These are phyloP conservation scores for Alethe castanea DNA, from an alignment of 2,113 vertebrate species.

Conservation along the genomic window DNA sequence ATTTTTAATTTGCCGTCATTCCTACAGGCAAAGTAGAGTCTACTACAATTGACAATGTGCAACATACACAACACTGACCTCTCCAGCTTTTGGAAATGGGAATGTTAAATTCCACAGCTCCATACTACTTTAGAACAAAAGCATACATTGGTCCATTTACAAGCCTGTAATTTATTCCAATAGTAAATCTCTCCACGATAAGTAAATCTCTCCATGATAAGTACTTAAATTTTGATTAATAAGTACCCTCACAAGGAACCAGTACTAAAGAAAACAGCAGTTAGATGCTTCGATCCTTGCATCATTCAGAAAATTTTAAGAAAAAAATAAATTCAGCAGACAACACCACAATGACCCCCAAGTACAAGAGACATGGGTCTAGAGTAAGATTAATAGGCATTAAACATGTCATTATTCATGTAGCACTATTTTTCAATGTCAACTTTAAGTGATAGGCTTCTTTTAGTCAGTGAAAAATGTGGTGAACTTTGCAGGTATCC, in stretches of 20 bases:
- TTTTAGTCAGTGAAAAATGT: conserved; percentile 54
- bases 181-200: neutral
- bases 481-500: conserved; percentile 48
- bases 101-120: neutral
- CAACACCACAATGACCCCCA: neutral
- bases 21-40: neutral
- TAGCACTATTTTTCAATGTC: conserved; percentile 48
- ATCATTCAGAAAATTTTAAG: neutral
- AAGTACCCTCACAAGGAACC: neutral
- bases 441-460: conserved; percentile 58
- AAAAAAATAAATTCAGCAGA: neutral
- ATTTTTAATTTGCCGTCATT: neutral
- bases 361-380: neutral
- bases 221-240: neutral
- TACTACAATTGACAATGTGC: neutral
- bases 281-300: neutral
- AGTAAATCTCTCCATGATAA: neutral
- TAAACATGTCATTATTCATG: conserved; percentile 52
- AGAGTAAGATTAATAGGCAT: conserved; percentile 19
- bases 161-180: neutral
- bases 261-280: neutral
- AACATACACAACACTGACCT: neutral
- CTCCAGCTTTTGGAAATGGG: neutral
- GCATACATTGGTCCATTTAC: neutral
- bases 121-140: neutral